Base-by-base conservation (phyloP, 1,140 invertebrate species). In the Drosophila asahinai region DNA sequence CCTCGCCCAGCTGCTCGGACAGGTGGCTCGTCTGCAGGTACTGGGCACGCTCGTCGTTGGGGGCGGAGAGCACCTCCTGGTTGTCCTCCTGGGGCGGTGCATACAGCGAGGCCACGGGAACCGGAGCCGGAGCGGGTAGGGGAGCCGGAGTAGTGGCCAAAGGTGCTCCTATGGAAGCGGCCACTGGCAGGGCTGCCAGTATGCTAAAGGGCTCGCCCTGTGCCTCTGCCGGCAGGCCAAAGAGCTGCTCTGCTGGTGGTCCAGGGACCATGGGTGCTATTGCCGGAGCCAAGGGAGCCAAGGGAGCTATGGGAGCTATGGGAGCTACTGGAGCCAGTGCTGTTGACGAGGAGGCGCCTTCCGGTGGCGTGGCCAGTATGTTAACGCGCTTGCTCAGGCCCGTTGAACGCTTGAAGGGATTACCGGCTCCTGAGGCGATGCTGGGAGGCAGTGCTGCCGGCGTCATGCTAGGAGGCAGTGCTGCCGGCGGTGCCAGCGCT, bases 1-100 rank as follows among this genome's bases (percentile, higher is more conserved):
- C 94, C 59, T 86, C 83, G 22, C 61, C 94, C 5, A 75, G 66
- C 59, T 93, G 93, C 80, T 95, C 95, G 3, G 95, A 95, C 17
- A 96, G 91, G 78, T 96, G 95, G 11, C 95, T 95, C 8, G 96
- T 96, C 93, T 96, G 95, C 62, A 96, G 91, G 92, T 96, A 96
- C 84, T 96, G 95, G 81, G 96, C 96, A 67, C 96, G 93, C 81
- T 96, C 95, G 92, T 95, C 95, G 65, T 94, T 94, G 1, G 95
- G 90, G 3, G 90, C 82, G 0, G 86, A 71, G 4, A 90, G 48
- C 40, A 95, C 68, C 64, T 80, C 74, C 78, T 83, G 71, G n/a
- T 77, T 89, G 62, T 91, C 80, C 40, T 4, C 17, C 30, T 38
- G 11, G 47, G 51, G 27, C 38, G 72, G 5, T 43, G 60, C 61